Evolutionary conservation across 2,888 invertebrate species (phyloP), one percentile per base, ranked within the genome.

Genomic region (Aspidiotus rigidus): DNA sequence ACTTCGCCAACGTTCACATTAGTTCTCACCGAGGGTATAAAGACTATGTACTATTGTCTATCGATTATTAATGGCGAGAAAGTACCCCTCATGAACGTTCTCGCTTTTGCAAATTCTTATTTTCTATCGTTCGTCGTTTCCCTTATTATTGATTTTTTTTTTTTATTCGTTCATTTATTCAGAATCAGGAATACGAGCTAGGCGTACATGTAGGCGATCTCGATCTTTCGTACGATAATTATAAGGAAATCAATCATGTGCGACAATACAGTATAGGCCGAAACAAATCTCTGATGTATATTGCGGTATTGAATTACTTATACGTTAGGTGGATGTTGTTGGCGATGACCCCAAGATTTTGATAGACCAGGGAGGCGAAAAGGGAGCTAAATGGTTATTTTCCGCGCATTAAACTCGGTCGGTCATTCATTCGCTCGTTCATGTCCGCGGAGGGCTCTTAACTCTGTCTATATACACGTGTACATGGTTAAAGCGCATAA

Each of bases 51-150:
- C 66, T 56, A 66, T 66, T 66, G 66, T 66, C 66, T 66, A 66
- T 66, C 66, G 66, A 66, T 66, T 66, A 66, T 66, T 66, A 66
- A 66, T 66, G 66, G 66, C 66, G 66, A 57, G 59, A 66, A 54
- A 11, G 39, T 40, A 54, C 28, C 64, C 64, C 28, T 17, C 49
- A 49, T n/a, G 11, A 28, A 28, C 28, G 28, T 28, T 28, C 28
- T 28, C 28, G 28, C 40, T 40, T 64, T 64, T 55, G 55, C 55
- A 64, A 64, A 55, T 64, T 55, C 54, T 61, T 42, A 40, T 42
- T 41, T 42, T 42, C 10, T 54, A 40, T 40, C 49, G 16, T 54
- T 63, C 15, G 11, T 13, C 17, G 44, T 59, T 17, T 7, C 16
- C 49, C 41, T 49, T 49, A n/a, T 11, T 40, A 40, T 41, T 41